A percentile compares a stretch with the other conserved stretches of the same genome.
Conservation (phyloP, 2,888 invertebrate species). For the Acanthosepion lycidas region DNA sequence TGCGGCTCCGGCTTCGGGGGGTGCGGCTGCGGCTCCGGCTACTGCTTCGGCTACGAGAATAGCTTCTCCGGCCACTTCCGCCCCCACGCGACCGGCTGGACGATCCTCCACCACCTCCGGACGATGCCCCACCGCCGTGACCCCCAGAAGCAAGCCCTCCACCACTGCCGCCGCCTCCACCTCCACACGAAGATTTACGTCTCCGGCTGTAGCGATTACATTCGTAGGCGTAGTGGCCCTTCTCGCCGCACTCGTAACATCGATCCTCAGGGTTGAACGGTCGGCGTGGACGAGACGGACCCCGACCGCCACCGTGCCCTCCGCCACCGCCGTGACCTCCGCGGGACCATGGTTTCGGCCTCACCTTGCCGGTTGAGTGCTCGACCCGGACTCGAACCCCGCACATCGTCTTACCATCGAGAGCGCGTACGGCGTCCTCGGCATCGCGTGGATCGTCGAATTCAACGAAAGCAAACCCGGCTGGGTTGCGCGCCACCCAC, state of each 20-base stretch:
- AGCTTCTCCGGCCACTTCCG: slow-evolving; percentile 40
- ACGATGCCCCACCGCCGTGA: not conserved
- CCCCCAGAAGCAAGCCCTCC: slow-evolving; percentile 17
- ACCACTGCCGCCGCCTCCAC: not conserved
- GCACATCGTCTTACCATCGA: slow-evolving; percentile 80
- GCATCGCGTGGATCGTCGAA: slow-evolving; percentile 74
- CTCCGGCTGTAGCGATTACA: slow-evolving; percentile 76
- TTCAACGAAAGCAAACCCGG: slow-evolving; percentile 79
- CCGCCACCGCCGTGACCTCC: slow-evolving; percentile 51
- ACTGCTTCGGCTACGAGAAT: slow-evolving; percentile 41
- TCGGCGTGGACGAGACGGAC: slow-evolving; percentile 67
- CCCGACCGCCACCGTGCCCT: slow-evolving; percentile 52
- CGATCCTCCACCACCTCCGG: slow-evolving; percentile 25
- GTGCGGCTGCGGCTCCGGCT: slow-evolving; percentile 42
- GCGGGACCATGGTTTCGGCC: slow-evolving; percentile 70
- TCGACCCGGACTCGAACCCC: slow-evolving; percentile 93
- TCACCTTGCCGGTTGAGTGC: slow-evolving; percentile 87
- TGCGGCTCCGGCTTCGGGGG: slow-evolving; percentile 13
- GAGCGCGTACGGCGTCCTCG: slow-evolving; percentile 75
- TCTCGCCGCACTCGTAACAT: slow-evolving; percentile 94
- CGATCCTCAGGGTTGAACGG: slow-evolving; percentile 92
- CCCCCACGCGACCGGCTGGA: slow-evolving; percentile 37
- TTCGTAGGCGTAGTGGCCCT: slow-evolving; percentile 94
- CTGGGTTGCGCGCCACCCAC: slow-evolving; percentile 95
- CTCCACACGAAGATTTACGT: slow-evolving; percentile 48